Evolutionary conservation across 2,888 invertebrate genomes (phyloP), one percentile per base, ranked within the genome.

Genomic region (Acrocyrtus sp.): DNA sequence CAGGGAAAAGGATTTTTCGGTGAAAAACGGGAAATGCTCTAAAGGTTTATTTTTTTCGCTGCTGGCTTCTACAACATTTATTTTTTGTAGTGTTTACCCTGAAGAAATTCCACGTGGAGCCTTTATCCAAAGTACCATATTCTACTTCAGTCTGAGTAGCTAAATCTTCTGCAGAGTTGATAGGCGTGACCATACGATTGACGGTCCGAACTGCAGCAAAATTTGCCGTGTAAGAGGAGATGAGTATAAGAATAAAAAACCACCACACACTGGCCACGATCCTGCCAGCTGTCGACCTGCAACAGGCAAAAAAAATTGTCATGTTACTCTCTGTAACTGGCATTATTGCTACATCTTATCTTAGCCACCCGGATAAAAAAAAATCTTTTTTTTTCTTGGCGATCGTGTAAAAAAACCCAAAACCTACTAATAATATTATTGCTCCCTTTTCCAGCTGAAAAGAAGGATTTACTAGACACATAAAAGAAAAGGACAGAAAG

Each of bases 241-340:
- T 96, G 68, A 98, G 89, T 83, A 99, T 98, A 76, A 99, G 88
- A 0, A 98, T 98, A 86, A 99, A 99, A 86, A 98, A 98, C 98
- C 98, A 99, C 98, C 98, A 99, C 1, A 98, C 97, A 45, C 95
- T 94, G 48, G 97, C 97, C 1, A 98, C 98, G 82, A 98, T 97
- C 73, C 99, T 89, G 3, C 96, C 96, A 0, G 95, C 95, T 80
- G 95, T 88, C 3, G 94, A 94, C 83, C 94, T 89, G 83, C 17
- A 80, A 76, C 50, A 72, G 43, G 60, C 61, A 45, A 47, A 45
- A 51, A 45, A 5, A 4, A 34, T 34, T 17, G 43, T n/a, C 26
- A 26, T 24, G 45, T 19, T n/a, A 21, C 54, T 17, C 21, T 21
- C n/a, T n/a, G n/a, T n/a, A n/a, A n/a, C n/a, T n/a, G n/a, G n/a